Base-by-base conservation (phyloP, 2,797 vertebrate species). In the Melanotaenia parkinsoni region DNA sequence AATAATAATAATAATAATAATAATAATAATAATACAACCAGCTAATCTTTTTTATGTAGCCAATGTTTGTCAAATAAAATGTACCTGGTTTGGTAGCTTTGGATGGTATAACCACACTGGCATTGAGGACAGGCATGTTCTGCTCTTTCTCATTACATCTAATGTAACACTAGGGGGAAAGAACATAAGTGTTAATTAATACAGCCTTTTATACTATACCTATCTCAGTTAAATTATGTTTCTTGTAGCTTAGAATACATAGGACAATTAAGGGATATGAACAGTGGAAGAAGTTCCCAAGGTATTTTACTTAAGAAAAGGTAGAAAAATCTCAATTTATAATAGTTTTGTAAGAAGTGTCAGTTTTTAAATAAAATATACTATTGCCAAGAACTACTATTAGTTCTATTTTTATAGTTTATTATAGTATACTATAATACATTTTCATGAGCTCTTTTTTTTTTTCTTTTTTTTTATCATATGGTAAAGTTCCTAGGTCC, bases 31-130 rank as follows among this genome's bases (percentile, higher is more conserved):
- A 50, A 22, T 10, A 22, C 45, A 50, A 50, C 45, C n/a, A 10
- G n/a, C 2, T 22, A 9, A 10, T 43, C 14, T 43, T 43, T 5
- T 5, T 54, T 0, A 51, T 64, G 14, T 4, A 50, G 18, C n/a
- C 20, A 51, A 16, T 57, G 0, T 22, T 28, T 59, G 33, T 62
- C n/a, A 10, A 4, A 13, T 2, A 70, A 14, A 76, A 76, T 50
- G 81, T 94, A 97, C 96, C 96, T 93, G 91, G 86, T 90, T 90
- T 92, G 71, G 85, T 78, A 72, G 88, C 85, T 90, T 93, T 93
- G 6, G 83, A 80, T 79, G 62, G 83, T 84, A 88, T 88, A 2
- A 87, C 81, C 77, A 85, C 53, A 47, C 72, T 93, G 71, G 86
- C 87, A 63, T 66, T 89, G 71, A 86, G 38, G 63, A 94, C 91